phyloP scores from a whole-genome alignment of 2,888 invertebrate genomes.

The Arenicola marina region DNA sequence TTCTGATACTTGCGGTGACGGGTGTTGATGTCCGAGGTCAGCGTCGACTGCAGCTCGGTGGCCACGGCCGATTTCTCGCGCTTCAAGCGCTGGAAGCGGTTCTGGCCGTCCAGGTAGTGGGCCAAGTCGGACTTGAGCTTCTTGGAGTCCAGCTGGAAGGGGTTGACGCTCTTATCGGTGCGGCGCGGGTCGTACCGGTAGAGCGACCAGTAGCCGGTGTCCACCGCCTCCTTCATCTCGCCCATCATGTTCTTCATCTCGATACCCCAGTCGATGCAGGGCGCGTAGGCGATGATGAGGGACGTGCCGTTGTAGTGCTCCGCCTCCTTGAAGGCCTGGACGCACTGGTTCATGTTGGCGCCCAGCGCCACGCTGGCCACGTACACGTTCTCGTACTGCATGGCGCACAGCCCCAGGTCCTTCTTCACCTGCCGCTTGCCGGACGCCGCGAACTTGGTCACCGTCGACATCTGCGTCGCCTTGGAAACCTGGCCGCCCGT shows the following conservation, averaged over 20 bases:
- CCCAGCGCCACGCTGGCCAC: conserved; percentile 37
- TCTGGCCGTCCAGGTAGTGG: conserved; percentile 29
- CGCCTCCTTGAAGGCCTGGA: conserved; percentile 37
- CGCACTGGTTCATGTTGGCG: conserved; percentile 35
- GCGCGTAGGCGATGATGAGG: conserved; percentile 36
- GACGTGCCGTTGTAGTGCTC: conserved; percentile 33
- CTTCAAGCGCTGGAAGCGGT: conserved; percentile 31
- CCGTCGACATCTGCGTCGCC: conserved; percentile 34
- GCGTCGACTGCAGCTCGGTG: conserved; percentile 21
- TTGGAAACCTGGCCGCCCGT: conserved; percentile 40
- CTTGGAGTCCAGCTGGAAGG: conserved; percentile 34
- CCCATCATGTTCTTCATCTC: conserved; percentile 39
- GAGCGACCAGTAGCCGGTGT: conserved; percentile 36
- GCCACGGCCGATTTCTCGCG: conserved; percentile 21
- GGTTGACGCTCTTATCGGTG: conserved; percentile 18
- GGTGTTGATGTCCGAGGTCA: conserved; percentile 13
- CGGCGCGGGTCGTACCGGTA: conserved; percentile 29
- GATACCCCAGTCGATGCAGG: conserved; percentile 39
- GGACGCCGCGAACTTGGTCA: conserved; percentile 34
- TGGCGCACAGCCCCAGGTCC: conserved; percentile 35
- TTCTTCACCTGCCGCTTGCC: conserved; percentile 37
- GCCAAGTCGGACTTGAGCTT: conserved; percentile 28
- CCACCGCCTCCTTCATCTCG: conserved; percentile 34
- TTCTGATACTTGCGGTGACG: conserved; percentile 21
- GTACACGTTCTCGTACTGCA: conserved; percentile 38